A percentile compares a stretch with the other conserved stretches of the same genome.
phyloP scores from a whole-genome alignment of 2,888 invertebrate species.

The Brachypalpus laphriformis region DNA sequence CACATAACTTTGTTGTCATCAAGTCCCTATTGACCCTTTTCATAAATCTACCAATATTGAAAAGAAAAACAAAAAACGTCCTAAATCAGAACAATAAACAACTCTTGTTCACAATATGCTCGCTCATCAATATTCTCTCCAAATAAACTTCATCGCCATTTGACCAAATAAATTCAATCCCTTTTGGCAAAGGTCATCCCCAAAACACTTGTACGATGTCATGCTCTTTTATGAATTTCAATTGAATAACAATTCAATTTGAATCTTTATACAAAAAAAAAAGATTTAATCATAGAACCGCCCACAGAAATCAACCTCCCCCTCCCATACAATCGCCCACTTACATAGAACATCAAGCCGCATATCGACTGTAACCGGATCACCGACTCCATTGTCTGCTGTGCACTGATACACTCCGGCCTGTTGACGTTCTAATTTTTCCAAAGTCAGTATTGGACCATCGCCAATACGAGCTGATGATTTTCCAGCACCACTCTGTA shows the following conservation, averaged over 20 bases:
- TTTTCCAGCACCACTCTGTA: slow-evolving; percentile 82
- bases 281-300: slow-evolving; percentile 45
- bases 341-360: slow-evolving; percentile 87
- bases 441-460: slow-evolving; percentile 86
- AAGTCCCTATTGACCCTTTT: too few species aligned
- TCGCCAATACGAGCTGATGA: slow-evolving; percentile 84
- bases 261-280: background rate
- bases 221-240: slow-evolving; percentile 33
- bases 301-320: background rate
- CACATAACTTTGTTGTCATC: too few species aligned
- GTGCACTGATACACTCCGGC: slow-evolving; percentile 88
- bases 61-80: background rate
- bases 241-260: slow-evolving; percentile 45
- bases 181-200: slow-evolving; percentile 23
- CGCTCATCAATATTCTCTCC: background rate
- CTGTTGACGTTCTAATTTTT: slow-evolving; percentile 86
- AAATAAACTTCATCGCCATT: background rate
- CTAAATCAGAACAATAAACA: background rate
- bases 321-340: slow-evolving; percentile 77
- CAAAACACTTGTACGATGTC: slow-evolving; percentile 9
- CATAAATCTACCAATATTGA: background rate
- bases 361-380: slow-evolving; percentile 87
- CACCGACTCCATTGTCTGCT: slow-evolving; percentile 88
- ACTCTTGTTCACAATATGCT: background rate
- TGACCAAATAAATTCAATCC: background rate